phyloP scores from a whole-genome alignment of 2,113 vertebrate species.

The Psittacus erithacus region DNA sequence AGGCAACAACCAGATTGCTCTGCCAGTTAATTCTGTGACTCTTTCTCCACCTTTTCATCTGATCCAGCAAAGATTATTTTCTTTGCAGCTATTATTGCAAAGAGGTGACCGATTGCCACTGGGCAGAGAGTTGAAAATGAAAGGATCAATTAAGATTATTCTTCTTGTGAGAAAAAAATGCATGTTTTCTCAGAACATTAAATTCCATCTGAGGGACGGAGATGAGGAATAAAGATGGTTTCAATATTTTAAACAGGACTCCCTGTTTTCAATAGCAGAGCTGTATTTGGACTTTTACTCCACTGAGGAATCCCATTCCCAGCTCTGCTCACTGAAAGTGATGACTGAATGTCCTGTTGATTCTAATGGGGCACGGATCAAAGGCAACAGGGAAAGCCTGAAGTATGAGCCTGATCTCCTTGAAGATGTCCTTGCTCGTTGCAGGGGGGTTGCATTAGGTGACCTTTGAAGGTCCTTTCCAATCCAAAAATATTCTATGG shows the following conservation, averaged over 20 bases:
- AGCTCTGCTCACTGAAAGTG: neutral
- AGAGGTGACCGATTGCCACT: conserved; percentile 42
- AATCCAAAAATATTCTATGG: neutral
- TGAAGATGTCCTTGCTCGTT: neutral
- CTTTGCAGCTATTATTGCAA: conserved; percentile 48
- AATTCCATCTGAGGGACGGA: neutral
- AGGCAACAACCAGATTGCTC: conserved; percentile 56
- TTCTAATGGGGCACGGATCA: neutral
- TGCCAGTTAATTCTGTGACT: conserved; percentile 57
- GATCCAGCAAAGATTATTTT: conserved; percentile 58
- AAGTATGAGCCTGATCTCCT: neutral
- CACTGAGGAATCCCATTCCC: neutral
- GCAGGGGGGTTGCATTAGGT: neutral
- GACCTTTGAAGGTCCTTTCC: neutral
- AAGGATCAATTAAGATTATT: conserved; percentile 50
- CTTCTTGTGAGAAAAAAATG: conserved; percentile 36
- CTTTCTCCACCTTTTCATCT: conserved; percentile 47
- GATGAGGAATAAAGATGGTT: conserved; percentile 1
- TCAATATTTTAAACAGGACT: neutral
- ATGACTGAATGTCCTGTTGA: neutral
- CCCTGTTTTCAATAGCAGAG: neutral
- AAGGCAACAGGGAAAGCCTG: neutral
- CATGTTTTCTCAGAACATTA: conserved; percentile 16
- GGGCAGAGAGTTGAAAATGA: conserved; percentile 26
- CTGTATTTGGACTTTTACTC: neutral